phyloP scores from a whole-genome alignment of 2,888 invertebrate genomes.

The Muscina levida region DNA sequence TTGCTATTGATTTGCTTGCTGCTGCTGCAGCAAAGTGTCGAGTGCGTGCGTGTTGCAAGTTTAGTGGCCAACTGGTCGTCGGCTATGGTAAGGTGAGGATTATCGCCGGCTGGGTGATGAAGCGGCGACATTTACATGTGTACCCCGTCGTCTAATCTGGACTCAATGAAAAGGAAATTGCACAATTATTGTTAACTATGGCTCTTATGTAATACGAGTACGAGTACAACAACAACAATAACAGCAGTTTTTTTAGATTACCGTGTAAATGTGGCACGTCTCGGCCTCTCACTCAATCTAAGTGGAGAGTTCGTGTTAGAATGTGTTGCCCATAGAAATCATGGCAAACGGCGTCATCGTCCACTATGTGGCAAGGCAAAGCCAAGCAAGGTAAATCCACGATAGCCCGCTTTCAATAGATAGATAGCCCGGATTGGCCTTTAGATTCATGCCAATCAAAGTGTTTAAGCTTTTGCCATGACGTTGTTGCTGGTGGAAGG shows the following conservation, averaged over 20 bases:
- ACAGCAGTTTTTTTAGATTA: neutral
- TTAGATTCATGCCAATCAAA: conserved; percentile 34
- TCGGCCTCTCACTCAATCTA: neutral
- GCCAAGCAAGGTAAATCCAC: too few relatives aligned
- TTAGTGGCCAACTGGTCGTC: neutral
- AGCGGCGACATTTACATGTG: conserved; percentile 29
- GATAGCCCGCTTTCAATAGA: too few relatives aligned
- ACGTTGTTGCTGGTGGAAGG: conserved; percentile 4
- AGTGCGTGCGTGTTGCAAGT: conserved; percentile 10
- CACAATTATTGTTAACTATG: conserved; percentile 61
- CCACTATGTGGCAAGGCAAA: too few relatives aligned
- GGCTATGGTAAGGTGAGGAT: conserved; percentile 1
- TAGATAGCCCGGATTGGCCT: conserved; percentile 2
- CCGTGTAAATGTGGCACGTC: conserved; percentile 6
- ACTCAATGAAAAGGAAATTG: conserved; percentile 54
- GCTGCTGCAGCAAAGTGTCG: neutral
- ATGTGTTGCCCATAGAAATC: neutral
- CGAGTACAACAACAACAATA: too few relatives aligned
- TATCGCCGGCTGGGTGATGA: neutral
- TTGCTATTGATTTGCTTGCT: neutral
- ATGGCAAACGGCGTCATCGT: neutral
- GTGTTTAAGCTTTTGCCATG: neutral
- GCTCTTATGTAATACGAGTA: conserved; percentile 21
- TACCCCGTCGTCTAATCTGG: neutral
- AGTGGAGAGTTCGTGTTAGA: neutral